A percentile compares a stretch with the other conserved stretches of the same genome.
Evolutionary conservation across 2,113 vertebrate species (phyloP).

Genomic region (Salvator merianae): DNA sequence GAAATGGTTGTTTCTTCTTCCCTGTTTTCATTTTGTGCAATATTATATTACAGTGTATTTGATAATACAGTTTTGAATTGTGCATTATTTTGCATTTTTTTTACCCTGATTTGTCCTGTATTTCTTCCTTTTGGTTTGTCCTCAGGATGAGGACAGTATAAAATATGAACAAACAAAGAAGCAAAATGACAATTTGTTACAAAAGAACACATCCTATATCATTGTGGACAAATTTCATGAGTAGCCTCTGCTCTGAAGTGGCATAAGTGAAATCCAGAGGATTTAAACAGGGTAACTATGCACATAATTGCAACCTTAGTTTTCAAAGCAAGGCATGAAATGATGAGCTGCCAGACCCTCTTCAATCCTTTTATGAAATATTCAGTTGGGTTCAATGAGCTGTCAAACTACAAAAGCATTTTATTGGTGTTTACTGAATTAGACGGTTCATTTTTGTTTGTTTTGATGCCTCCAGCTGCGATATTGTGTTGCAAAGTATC

Average conservation of each 20-base stretch:
- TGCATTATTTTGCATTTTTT: too few species aligned
- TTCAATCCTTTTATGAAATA: conserved; percentile 1
- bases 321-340: conserved; percentile 2
- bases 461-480: conserved; percentile 28
- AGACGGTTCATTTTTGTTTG: conserved; percentile 11
- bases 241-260: not conserved
- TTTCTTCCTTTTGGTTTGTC: too few species aligned
- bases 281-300: not conserved
- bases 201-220: not conserved
- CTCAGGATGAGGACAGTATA: too few species aligned
- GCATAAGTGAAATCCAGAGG: conserved; percentile 8
- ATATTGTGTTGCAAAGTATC: conserved; percentile 9
- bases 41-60: too few species aligned
- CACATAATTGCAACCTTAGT: conserved; percentile 17
- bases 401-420: conserved; percentile 10
- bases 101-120: too few species aligned
- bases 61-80: too few species aligned
- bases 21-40: too few species aligned
- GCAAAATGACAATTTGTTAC: not conserved
- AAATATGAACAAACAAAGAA: too few species aligned
- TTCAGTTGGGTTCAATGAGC: conserved; percentile 14
- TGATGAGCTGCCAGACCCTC: not conserved
- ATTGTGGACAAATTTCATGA: not conserved
- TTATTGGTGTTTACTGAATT: conserved; percentile 12
- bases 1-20: not conserved